A percentile compares a stretch with the other conserved stretches of the same genome.
Evolutionary conservation across 2,797 vertebrate species (phyloP).

Genomic region (Etheostoma nigrum): DNA sequence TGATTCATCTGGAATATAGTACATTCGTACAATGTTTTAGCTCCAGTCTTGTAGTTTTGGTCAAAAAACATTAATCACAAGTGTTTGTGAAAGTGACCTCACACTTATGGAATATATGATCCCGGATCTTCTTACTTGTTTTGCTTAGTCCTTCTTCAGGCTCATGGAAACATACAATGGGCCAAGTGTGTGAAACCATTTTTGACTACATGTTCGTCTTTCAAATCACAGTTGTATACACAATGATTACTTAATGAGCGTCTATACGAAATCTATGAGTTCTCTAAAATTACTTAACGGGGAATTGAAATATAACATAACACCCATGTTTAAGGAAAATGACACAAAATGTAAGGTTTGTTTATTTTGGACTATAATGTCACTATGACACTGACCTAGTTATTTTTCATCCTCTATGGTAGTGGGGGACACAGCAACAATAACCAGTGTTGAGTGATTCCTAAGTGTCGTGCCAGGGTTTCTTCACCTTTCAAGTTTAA

Average conservation of each 20-base stretch:
- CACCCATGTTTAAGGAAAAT: slow-evolving; percentile 27
- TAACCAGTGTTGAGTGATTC: slow-evolving; percentile 10
- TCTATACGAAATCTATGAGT: slow-evolving; percentile 72
- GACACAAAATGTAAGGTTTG: neutral
- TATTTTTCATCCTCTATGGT: slow-evolving; percentile 32
- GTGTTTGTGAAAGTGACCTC: rapidly evolving
- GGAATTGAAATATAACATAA: slow-evolving; percentile 56
- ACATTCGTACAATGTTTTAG: neutral
- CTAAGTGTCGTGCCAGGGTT: slow-evolving; percentile 32
- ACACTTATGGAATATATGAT: neutral
- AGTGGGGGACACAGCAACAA: slow-evolving; percentile 10
- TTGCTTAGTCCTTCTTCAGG: neutral
- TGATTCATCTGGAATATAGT: neutral
- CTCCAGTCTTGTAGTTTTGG: neutral
- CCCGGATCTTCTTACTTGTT: neutral
- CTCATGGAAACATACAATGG: neutral
- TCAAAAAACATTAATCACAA: neutral
- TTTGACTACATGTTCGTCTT: neutral
- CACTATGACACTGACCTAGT: slow-evolving; percentile 51
- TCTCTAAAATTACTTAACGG: slow-evolving; percentile 57
- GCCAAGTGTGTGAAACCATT: neutral
- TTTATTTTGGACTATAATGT: slow-evolving; percentile 18
- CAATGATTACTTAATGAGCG: slow-evolving; percentile 72
- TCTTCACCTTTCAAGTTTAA: slow-evolving; percentile 56
- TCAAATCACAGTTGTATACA: slow-evolving; percentile 26